Conservation (phyloP, 2,113 vertebrate genomes). For the Pseudorectes ferrugineus region DNA sequence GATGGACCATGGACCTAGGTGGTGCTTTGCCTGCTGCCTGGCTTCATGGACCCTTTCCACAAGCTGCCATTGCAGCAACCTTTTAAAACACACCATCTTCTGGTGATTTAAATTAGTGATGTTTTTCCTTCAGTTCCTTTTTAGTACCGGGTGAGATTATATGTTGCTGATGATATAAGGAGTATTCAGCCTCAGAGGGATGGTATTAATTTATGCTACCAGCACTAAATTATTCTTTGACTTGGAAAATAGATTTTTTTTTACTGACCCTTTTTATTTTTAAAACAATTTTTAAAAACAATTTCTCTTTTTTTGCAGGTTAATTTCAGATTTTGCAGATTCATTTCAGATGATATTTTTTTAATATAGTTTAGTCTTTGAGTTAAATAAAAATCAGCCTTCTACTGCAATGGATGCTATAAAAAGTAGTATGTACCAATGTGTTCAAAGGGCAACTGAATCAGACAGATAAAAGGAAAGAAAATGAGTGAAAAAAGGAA, state of each 20-base stretch:
- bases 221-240: background rate
- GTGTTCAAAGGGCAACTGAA: background rate
- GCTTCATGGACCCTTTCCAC: background rate
- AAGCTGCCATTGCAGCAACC: background rate
- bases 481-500: background rate
- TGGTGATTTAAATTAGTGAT: background rate
- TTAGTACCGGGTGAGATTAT: background rate
- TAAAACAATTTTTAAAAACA: background rate
- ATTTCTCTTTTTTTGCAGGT: background rate
- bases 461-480: background rate
- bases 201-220: background rate
- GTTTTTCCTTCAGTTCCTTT: background rate
- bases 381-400: background rate
- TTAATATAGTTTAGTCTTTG: background rate
- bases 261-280: background rate
- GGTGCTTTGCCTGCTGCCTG: background rate
- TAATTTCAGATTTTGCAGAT: background rate
- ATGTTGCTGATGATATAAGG: background rate
- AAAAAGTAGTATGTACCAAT: background rate
- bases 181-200: background rate
- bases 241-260: background rate
- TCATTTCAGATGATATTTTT: background rate
- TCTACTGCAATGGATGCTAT: background rate
- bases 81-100: background rate
- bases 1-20: fast-evolving